Percentiles rank a stretch among this genome's conserved stretches.
phyloP scores from a whole-genome alignment of 2,888 invertebrate species.

The Drosophila mercatorum region DNA sequence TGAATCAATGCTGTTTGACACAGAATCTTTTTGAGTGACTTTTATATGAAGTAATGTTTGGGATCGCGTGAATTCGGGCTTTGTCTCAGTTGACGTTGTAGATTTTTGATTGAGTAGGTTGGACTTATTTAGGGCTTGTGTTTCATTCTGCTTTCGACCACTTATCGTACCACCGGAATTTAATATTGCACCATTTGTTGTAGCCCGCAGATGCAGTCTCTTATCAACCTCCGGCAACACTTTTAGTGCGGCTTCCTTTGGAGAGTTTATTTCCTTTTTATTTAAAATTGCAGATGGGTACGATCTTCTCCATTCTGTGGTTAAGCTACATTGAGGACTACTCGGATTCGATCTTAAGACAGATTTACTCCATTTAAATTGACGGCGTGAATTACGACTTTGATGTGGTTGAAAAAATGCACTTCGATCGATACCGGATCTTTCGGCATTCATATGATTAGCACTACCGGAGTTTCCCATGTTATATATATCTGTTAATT shows the following conservation, averaged over 20 bases:
- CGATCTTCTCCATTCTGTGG: slow-evolving; percentile 53
- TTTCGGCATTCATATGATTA: slow-evolving; percentile 65
- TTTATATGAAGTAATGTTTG: slow-evolving; percentile 60
- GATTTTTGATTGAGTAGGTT: slow-evolving; percentile 58
- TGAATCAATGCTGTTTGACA: slow-evolving; percentile 24
- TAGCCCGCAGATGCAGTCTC: slow-evolving; percentile 87
- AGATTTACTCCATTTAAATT: slow-evolving; percentile 37
- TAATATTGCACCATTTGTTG: slow-evolving; percentile 93
- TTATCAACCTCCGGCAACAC: slow-evolving; percentile 90
- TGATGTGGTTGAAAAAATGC: slow-evolving; percentile 58
- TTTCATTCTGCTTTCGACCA: slow-evolving; percentile 86
- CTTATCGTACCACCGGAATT: slow-evolving; percentile 93
- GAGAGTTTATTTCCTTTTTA: slow-evolving; percentile 26
- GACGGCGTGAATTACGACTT: slow-evolving; percentile 26
- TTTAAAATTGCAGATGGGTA: slow-evolving; percentile 31
- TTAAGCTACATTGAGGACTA: slow-evolving; percentile 18
- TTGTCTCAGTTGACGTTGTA: slow-evolving; percentile 50
- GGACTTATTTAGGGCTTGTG: slow-evolving; percentile 3
- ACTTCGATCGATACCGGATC: slow-evolving; percentile 55
- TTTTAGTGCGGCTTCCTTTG: slow-evolving; percentile 83
- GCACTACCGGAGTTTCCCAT: slow-evolving; percentile 82
- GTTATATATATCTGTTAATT: too few species aligned
- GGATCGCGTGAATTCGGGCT: slow-evolving; percentile 57
- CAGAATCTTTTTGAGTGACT: slow-evolving; percentile 42
- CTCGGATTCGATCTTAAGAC: slow-evolving; percentile 30